A percentile compares a stretch with the other conserved stretches of the same genome.
Evolutionary conservation across 92 coral and sea anemone species (phyloP).

Genomic region (Umimayanthus chanpuru): DNA sequence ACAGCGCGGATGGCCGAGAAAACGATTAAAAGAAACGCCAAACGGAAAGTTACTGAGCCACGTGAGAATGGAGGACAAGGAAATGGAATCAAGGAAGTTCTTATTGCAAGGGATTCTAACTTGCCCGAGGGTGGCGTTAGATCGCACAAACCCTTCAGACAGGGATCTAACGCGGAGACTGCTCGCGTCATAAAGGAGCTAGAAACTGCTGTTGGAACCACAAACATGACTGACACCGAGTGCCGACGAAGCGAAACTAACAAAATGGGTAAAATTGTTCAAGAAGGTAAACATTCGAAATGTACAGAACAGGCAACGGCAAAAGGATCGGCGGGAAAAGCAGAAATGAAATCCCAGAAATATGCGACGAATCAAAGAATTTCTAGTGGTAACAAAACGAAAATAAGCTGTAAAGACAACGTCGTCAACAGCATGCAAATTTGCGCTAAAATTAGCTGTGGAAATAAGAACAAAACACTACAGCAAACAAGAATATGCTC

Average conservation of each 20-base stretch:
- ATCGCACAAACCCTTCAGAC: background rate
- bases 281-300: background rate
- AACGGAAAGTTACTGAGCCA: background rate
- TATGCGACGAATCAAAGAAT: background rate
- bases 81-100: background rate
- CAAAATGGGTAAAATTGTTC: background rate
- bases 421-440: background rate
- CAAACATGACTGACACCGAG: background rate
- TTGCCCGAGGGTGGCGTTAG: background rate
- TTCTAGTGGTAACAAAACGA: background rate
- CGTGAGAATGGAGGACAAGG: background rate
- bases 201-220: background rate
- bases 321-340: background rate
- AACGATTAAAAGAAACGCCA: background rate
- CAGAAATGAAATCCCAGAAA: background rate
- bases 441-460: background rate
- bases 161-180: background rate
- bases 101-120: background rate
- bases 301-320: background rate
- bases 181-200: background rate
- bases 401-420: background rate
- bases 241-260: background rate
- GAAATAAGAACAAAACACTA: background rate
- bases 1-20: conserved; percentile 7
- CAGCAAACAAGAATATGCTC: background rate